Evolutionary conservation across 2,888 invertebrate genomes (phyloP), one percentile per base, ranked within the genome.

Genomic region (Morinoia aosen): DNA sequence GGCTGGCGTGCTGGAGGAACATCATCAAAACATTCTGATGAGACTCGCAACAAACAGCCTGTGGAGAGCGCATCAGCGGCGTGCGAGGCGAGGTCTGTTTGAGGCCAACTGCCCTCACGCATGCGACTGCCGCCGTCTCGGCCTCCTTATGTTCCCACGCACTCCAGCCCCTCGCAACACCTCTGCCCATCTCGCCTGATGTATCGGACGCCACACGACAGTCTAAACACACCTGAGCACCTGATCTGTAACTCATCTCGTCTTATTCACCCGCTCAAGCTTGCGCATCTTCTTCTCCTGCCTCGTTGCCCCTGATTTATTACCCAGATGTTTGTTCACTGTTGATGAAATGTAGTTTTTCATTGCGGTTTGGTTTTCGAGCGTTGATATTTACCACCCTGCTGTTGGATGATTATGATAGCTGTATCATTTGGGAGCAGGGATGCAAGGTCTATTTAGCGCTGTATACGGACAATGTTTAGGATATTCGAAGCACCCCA

Each of bases 11-110:
- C 7, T 48, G 90, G 40, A 90, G 48, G 48, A 90, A 90, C 90
- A 48, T 90, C 39, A 90, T 90, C 90, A 90, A 90, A 90, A 90
- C 90, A 90, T 90, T 90, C 90, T 90, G 90, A 90, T 90, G 90
- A 90, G 90, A 90, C 90, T 90, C 48, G 40, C 90, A 48, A 90
- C 90, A 90, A 90, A 48, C 90, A 90, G 76, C 25, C 76, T 76
- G 76, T 76, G 76, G 90, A 90, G 90, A 40, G 90, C 39, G 90
- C 90, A 90, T 90, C 90, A 40, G 48, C 48, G 48, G 39, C 48
- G 90, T 48, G 39, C 90, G 14, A 90, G 76, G 76, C 76, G 76
- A 76, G 76, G 76, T 76, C 25, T 48, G 90, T 90, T 90, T 40
- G 90, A 14, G 90, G 40, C 48, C 90, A 90, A 90, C 90, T 39